Evolutionary conservation across 2,113 vertebrate genomes (phyloP).

Genomic region (Sterna hirundo): DNA sequence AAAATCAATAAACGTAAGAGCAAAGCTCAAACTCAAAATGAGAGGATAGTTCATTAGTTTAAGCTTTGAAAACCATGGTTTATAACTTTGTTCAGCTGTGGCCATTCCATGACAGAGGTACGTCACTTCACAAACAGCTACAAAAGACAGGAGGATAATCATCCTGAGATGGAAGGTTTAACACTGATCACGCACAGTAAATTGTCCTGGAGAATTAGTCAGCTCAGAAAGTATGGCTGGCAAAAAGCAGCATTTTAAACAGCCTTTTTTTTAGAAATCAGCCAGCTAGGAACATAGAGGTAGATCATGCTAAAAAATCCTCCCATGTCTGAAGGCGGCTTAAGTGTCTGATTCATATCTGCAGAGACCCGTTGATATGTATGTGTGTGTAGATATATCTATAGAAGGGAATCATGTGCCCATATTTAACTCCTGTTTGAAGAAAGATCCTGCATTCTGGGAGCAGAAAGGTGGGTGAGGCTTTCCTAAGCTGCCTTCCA

Average conservation of each 20-base stretch:
- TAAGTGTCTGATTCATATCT: not conserved
- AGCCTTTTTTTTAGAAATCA: not conserved
- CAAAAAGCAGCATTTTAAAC: not conserved
- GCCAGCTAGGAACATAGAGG: not conserved
- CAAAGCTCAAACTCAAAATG: not conserved
- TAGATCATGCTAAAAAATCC: not conserved
- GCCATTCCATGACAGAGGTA: not conserved
- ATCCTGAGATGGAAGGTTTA: not conserved
- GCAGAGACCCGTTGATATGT: rapidly evolving
- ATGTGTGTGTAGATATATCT: not conserved
- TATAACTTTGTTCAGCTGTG: not conserved
- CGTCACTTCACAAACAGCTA: not conserved
- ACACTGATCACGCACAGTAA: not conserved
- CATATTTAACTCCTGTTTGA: not conserved
- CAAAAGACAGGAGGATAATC: not conserved
- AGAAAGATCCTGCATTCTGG: not conserved
- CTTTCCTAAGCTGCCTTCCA: not conserved
- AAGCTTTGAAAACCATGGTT: not conserved
- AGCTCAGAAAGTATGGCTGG: not conserved
- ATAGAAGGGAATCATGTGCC: not conserved
- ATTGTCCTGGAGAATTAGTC: not conserved
- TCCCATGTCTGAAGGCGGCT: not conserved
- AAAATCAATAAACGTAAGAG: not conserved
- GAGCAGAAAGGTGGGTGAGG: not conserved
- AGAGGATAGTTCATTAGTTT: not conserved